Base-by-base conservation (phyloP, 2,113 vertebrate genomes). In the Daubentonia madagascariensis region DNA sequence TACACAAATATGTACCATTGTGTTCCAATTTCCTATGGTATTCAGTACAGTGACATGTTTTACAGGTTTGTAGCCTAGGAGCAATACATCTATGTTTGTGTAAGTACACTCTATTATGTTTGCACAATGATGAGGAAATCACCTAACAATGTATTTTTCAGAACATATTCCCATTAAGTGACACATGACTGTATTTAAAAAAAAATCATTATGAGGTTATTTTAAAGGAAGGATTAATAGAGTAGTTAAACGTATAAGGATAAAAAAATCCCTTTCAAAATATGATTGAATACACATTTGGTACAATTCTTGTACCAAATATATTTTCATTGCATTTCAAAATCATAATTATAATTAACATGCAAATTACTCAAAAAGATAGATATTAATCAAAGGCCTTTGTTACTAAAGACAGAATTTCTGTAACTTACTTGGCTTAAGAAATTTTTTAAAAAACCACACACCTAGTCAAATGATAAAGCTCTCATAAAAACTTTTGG, bases 311-410 rank as follows among this genome's bases (percentile, higher is more conserved):
- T 32, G 7, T 2, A 87, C 43, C 14, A 28, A 63, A 76, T 67
- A 85, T 67, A 87, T 94, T 91, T 95, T 89, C 12, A 89, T 43
- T 95, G 8, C 0, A 86, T 93, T 90, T 93, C 30, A 63, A 87
- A 96, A 85, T 95, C 28, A 70, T 63, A 78, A 50, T 91, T 2
- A 75, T 65, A 75, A 91, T 81, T 95, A 93, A 59, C 14, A 67
- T 67, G 7, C 0, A 96, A 59, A 70, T 97, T 90, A 65, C 43
- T 87, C 2, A 85, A 35, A 78, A 94, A 85, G 8, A 67, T 17
- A 88, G 16, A 72, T 67, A 96, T 40, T 67, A 76, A 59, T 59
- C 22, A 75, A 96, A 61, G 30, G 7, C 0, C 32, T 96, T 92
- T 72, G 28, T 76, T 85, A 89, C 11, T 97, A 95, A 81, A 80